These are phyloP conservation scores for Atractosteus spatula DNA, from an alignment of 2,113 vertebrate species.

Conservation along the genomic window DNA sequence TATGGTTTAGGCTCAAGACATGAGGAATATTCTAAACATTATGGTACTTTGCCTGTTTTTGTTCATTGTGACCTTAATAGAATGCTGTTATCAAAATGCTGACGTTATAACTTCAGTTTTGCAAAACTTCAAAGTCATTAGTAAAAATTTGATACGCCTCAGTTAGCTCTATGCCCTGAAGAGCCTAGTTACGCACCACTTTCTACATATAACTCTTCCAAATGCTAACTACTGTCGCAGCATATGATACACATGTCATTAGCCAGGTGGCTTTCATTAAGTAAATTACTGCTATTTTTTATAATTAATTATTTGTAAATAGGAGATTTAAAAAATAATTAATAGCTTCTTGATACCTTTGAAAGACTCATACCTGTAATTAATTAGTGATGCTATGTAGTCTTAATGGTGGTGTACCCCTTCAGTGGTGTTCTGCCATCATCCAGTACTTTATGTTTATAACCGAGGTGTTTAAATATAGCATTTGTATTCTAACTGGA, in stretches of 20 bases:
- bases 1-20: too few relatives aligned
- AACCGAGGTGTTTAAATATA: too few relatives aligned
- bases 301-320: slow-evolving; percentile 97
- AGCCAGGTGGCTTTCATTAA: slow-evolving; percentile 84
- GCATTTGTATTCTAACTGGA: too few relatives aligned
- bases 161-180: slow-evolving; percentile 67
- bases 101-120: slow-evolving; percentile 15
- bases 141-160: slow-evolving; percentile 53
- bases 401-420: slow-evolving; percentile 20
- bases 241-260: slow-evolving; percentile 91
- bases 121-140: slow-evolving; percentile 43
- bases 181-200: slow-evolving; percentile 65
- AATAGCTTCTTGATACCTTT: slow-evolving; percentile 73
- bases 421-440: slow-evolving; percentile 1
- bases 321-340: slow-evolving; percentile 88
- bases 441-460: too few relatives aligned
- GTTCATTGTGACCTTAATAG: slow-evolving; percentile 5
- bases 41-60: background rate
- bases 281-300: slow-evolving; percentile 91
- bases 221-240: slow-evolving; percentile 85
- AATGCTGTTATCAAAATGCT: slow-evolving; percentile 7
- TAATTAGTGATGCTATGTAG: slow-evolving; percentile 45
- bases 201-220: slow-evolving; percentile 75
- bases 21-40: background rate
- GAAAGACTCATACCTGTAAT: slow-evolving; percentile 46